Conservation (phyloP, 2,797 vertebrate genomes). For the Lophius americanus region DNA sequence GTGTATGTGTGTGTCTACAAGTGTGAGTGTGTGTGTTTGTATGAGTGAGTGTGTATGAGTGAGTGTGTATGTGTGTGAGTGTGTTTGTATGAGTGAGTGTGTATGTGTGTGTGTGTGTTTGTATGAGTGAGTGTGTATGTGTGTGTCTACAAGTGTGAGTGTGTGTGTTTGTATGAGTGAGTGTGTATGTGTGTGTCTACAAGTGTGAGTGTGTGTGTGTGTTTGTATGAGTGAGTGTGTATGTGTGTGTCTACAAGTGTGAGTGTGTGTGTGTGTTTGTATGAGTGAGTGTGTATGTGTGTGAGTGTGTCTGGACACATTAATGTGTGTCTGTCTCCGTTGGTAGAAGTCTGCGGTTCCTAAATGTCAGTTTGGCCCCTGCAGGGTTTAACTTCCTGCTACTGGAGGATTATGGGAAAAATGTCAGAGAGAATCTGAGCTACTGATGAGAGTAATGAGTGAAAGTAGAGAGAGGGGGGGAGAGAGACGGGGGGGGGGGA, state of each 20-base stretch:
- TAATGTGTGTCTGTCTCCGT: constrained; percentile 26
- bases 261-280: not conserved
- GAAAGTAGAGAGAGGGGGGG: constrained; percentile 34
- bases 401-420: constrained; percentile 80
- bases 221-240: not conserved
- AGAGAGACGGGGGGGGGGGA: constrained; percentile 17
- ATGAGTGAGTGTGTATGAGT: too few species aligned
- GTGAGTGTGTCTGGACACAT: constrained; percentile 2
- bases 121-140: not conserved
- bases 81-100: too few species aligned
- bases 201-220: not conserved
- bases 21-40: too few species aligned
- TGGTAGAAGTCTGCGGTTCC: constrained; percentile 60
- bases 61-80: too few species aligned
- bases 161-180: too few species aligned
- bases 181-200: not conserved
- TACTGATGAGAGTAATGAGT: constrained; percentile 64
- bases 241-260: not conserved
- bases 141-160: not conserved
- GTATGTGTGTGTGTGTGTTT: too few species aligned
- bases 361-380: constrained; percentile 77
- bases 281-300: not conserved
- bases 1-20: too few species aligned
- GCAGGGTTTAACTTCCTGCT: constrained; percentile 78
- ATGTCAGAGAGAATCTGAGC: constrained; percentile 74